Conservation (phyloP, 2,888 invertebrate species). For the Drosophila putrida region DNA sequence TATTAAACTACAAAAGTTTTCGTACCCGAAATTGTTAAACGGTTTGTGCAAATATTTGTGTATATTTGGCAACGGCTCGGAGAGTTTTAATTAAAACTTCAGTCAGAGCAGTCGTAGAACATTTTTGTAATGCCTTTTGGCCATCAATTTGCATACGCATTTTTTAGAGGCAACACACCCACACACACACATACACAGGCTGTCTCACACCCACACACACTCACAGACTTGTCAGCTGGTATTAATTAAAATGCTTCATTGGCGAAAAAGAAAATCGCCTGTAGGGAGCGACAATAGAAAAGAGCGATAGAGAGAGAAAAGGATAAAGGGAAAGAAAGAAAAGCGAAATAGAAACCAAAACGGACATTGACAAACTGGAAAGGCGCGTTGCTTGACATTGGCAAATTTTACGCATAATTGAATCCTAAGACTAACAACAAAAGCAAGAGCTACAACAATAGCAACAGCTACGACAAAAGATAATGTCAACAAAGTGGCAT, state of each 20-base stretch:
- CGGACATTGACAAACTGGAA: slow-evolving; percentile 27
- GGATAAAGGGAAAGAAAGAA: slow-evolving; percentile 3
- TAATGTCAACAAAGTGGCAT: slow-evolving; percentile 13
- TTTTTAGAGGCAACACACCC: slow-evolving; percentile 19
- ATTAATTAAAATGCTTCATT: slow-evolving; percentile 59
- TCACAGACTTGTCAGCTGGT: slow-evolving; percentile 29
- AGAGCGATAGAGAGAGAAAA: background rate
- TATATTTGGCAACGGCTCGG: slow-evolving; percentile 9
- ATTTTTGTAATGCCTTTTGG: slow-evolving; percentile 40
- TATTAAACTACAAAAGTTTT: background rate
- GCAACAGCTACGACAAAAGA: slow-evolving; percentile 23
- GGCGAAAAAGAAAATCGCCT: slow-evolving; percentile 33
- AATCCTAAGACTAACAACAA: slow-evolving; percentile 31
- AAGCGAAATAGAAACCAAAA: slow-evolving; percentile 30
- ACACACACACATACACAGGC: background rate
- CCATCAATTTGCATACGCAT: slow-evolving; percentile 52
- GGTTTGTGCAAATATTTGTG: background rate
- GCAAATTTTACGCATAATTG: slow-evolving; percentile 59
- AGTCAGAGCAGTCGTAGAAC: slow-evolving; percentile 7
- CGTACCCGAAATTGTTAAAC: background rate
- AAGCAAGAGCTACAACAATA: slow-evolving; percentile 9
- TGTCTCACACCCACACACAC: background rate
- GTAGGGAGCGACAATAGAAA: slow-evolving; percentile 9
- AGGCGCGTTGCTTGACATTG: slow-evolving; percentile 37
- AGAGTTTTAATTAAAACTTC: slow-evolving; percentile 64